Evolutionary conservation across 1,140 invertebrate genomes (phyloP).

Genomic region (Halesus radiatus): DNA sequence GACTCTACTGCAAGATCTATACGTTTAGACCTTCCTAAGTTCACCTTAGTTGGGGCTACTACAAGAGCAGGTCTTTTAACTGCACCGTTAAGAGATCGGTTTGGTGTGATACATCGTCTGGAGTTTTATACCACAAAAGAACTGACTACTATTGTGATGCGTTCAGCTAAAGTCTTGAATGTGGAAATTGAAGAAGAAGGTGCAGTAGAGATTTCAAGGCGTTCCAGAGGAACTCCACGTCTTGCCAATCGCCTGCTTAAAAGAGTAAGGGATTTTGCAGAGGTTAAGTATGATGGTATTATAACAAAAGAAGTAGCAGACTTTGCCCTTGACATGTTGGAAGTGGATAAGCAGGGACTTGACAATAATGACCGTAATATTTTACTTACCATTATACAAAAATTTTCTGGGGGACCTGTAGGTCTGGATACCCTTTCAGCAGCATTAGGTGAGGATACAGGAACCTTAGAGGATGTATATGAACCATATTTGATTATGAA

Average conservation of each 20-base stretch:
- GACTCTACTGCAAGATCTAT: not conserved
- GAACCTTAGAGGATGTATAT: not conserved
- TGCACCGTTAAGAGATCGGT: not conserved
- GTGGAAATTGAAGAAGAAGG: not conserved
- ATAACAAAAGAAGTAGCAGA: not conserved
- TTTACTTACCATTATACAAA: not conserved
- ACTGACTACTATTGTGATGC: not conserved
- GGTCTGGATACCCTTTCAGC: not conserved
- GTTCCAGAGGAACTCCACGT: not conserved
- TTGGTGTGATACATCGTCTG: not conserved
- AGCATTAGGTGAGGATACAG: not conserved
- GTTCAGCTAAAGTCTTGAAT: not conserved
- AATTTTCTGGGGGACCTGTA: not conserved
- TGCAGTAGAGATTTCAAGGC: not conserved
- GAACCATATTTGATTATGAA: not conserved
- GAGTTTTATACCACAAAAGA: not conserved
- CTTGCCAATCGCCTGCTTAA: not conserved
- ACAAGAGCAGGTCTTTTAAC: not conserved
- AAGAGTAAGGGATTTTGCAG: not conserved
- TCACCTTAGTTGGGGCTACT: conserved; percentile 6
- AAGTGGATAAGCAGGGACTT: not conserved
- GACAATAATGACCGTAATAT: not conserved
- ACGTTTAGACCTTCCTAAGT: not conserved
- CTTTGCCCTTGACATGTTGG: not conserved
- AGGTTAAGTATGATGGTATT: not conserved